phyloP scores from a whole-genome alignment of 2,797 vertebrate species.

The Echeneis naucrates region DNA sequence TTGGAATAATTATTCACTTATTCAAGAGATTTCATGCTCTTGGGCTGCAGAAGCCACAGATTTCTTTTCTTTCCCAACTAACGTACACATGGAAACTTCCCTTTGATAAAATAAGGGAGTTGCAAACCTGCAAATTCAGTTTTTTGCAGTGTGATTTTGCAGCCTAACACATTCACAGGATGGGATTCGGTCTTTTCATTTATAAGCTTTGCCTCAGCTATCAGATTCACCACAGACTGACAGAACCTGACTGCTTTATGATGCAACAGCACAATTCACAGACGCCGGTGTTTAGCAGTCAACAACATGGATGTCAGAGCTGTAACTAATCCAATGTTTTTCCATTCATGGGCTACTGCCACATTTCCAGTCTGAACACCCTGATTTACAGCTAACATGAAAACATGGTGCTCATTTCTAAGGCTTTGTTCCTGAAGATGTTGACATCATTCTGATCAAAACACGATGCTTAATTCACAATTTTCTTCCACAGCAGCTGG shows the following conservation, averaged over 20 bases:
- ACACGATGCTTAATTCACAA: conserved; percentile 44
- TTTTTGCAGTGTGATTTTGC: conserved; percentile 5
- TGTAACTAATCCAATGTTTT: not conserved
- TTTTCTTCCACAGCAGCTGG: conserved; percentile 33
- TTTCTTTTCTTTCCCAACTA: too few relatives aligned
- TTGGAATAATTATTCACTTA: not conserved
- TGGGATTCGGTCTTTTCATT: conserved; percentile 8
- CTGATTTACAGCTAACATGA: not conserved
- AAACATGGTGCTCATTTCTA: not conserved
- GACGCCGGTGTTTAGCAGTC: not conserved
- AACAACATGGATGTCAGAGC: not conserved
- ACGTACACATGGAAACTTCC: conserved; percentile 10
- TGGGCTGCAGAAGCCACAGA: not conserved
- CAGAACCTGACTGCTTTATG: not conserved
- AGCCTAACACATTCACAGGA: conserved; percentile 31
- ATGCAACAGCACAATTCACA: conserved; percentile 1
- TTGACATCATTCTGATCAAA: conserved; percentile 17
- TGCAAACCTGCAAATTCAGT: too few relatives aligned
- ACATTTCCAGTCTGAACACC: not conserved
- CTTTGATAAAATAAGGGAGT: not conserved
- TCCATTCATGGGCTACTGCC: not conserved
- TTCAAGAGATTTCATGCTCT: not conserved
- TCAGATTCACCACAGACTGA: conserved; percentile 22
- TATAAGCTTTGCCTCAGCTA: conserved; percentile 15
- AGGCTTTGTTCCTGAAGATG: not conserved